Percentiles rank a stretch among this genome's conserved stretches.
These are phyloP conservation scores for Nyctereutes procyonoides DNA, from an alignment of 2,113 vertebrate species.

Conservation along the genomic window DNA sequence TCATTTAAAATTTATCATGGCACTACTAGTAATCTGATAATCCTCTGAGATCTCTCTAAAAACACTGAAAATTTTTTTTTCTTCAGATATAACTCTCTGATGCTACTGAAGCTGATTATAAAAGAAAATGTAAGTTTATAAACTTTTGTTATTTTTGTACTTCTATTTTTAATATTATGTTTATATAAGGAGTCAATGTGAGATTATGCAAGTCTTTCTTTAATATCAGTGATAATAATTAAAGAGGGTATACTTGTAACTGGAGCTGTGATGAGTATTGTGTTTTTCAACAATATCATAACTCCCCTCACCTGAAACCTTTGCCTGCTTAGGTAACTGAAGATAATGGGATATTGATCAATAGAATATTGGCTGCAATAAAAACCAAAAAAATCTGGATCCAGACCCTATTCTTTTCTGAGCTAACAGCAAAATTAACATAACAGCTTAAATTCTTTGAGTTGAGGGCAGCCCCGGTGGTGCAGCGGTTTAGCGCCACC, in stretches of 20 bases:
- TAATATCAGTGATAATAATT: neutral
- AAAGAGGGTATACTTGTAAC: neutral
- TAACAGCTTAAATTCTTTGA: neutral
- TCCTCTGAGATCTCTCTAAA: neutral
- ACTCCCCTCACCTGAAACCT: neutral
- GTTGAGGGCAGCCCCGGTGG: too few species aligned
- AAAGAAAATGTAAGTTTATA: neutral
- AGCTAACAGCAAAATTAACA: neutral
- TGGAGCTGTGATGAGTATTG: neutral
- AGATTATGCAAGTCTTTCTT: neutral
- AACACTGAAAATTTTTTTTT: neutral
- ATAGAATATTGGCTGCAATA: neutral
- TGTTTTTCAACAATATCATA: neutral
- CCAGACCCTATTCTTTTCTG: neutral
- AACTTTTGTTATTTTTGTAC: neutral
- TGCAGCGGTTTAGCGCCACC: too few species aligned
- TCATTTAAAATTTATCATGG: constrained; percentile 29
- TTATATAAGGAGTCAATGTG: neutral
- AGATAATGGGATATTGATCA: neutral
- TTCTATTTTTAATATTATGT: neutral
- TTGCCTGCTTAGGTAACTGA: neutral
- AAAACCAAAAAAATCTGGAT: neutral
- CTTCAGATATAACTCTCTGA: neutral
- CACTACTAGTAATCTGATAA: neutral
- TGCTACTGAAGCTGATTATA: neutral